Evolutionary conservation across 2,888 invertebrate species (phyloP).

Genomic region (Drosophila ezoana): DNA sequence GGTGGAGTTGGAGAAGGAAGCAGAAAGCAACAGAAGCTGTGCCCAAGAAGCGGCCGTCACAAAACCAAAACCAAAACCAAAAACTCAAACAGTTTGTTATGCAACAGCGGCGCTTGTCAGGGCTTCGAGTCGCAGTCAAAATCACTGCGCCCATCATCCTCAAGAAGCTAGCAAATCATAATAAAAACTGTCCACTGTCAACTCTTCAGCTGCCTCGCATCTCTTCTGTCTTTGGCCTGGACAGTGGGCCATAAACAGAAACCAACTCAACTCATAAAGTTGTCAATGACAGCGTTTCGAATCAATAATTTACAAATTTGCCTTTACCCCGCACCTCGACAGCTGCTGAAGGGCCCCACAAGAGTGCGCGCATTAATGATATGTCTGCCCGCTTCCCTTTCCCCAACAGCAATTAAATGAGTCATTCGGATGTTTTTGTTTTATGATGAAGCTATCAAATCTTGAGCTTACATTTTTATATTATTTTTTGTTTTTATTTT

Average conservation of each 20-base stretch:
- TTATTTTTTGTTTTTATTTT: background rate
- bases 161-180: conserved; percentile 69
- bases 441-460: conserved; percentile 17
- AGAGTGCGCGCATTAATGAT: conserved; percentile 38
- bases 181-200: conserved; percentile 78
- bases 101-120: conserved; percentile 61
- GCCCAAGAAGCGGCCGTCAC: conserved; percentile 38
- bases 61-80: conserved; percentile 50
- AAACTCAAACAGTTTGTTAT: conserved; percentile 56
- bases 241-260: conserved; percentile 57
- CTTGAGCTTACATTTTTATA: conserved; percentile 2
- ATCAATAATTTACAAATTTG: conserved; percentile 66
- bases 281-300: conserved; percentile 71
- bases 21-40: conserved; percentile 42
- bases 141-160: conserved; percentile 49
- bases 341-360: conserved; percentile 25
- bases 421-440: conserved; percentile 18
- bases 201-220: conserved; percentile 59
- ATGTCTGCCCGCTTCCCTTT: conserved; percentile 36
- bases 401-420: conserved; percentile 23
- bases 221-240: conserved; percentile 28
- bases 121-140: conserved; percentile 38
- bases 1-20: conserved; percentile 56
- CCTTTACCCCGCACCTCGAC: conserved; percentile 19
- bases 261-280: conserved; percentile 71